Evolutionary conservation across 1,140 invertebrate genomes (phyloP), one percentile per base, ranked within the genome.

Genomic region (Melanaphis sacchari): DNA sequence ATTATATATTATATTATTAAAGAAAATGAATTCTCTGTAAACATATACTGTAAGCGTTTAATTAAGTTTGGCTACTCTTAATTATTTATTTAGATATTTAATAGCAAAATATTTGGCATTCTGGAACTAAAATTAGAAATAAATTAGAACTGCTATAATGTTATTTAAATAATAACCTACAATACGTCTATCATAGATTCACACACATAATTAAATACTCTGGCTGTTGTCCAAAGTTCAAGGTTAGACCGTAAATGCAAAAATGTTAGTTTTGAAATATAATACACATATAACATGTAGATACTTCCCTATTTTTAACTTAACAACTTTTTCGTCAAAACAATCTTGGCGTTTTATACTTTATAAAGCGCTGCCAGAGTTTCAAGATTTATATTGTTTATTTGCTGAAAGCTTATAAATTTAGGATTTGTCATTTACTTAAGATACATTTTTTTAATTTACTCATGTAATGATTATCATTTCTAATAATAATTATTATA

Each of bases 201-300:
- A 21, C 24, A 91, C 24, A 24, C 89, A 90, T 90, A 66, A 90
- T 90, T 40, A 59, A 90, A 90, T 41, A 31, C 22, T 11, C 22
- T 91, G 90, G 90, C 90, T 38, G 18, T 24, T 81, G 9, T 91
- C 90, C 90, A 91, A 91, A 91, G 90, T 91, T 91, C 90, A 91
- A 91, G 90, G 90, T 49, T 82, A 66, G 38, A 8, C 26, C 24
- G 21, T 41, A 90, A 40, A 82, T 54, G 31, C 41, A 15, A 82
- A 91, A 49, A 91, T 46, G 22, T 91, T 40, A 36, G n/a, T 91
- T 91, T 82, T 91, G 90, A 81, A 91, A 91, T 82, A 82, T 82
- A 81, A 91, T 91, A 76, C 40, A 46, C 31, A 6, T 54, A 38
- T 36, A 24, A 22, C 2, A n/a, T 38, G 3, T 90, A 59, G 26